Base-by-base conservation (phyloP, 2,113 vertebrate genomes). In the Dascyllus trimaculatus region DNA sequence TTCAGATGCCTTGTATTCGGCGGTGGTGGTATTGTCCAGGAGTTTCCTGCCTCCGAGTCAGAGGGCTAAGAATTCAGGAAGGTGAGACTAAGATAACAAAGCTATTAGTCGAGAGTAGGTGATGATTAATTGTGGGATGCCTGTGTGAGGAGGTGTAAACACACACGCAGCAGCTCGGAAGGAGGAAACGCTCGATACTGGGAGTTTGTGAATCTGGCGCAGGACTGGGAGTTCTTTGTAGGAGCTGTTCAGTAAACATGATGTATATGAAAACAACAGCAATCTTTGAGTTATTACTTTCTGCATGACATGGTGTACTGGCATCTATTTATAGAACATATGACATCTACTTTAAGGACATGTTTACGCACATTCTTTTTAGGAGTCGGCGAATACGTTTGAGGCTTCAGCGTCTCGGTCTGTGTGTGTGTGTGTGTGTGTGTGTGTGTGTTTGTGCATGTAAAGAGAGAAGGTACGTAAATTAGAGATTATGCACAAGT, bases 401-500 rank as follows among this genome's bases (percentile, higher is more conserved):
- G 68, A 77, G 69, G 81, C 70, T 65, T 57, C 6, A 11, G 32
- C 11, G 81, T 87, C 58, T 78, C 66, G 65, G 21, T 68, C 26
- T 80, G 43, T 52, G 17, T 64, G 68, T 61, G 67, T 58, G 61
- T 66, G 56, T 53, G 60, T 29, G 26, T 68, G 10, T 61, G 6
- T 59, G 57, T 59, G 68, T 54, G 68, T 81, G 69, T 78, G 71
- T 89, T 60, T 79, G 77, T 67, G 46, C 46, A 58, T 51, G 51
- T 43, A 74, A 73, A 76, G 84, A 51, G 64, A 66, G 87, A 75
- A 71, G 79, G 86, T 85, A 87, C 48, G 84, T 80, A 93, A 92
- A 93, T 93, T 89, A 93, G 83, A 93, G 91, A 90, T 92, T 81
- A 87, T 64, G 82, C 53, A 73, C 84, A 54, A 83, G 90, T 91